These are phyloP conservation scores for Hirtodrosophila alboralis DNA, from an alignment of 2,888 invertebrate species.

Conservation along the genomic window DNA sequence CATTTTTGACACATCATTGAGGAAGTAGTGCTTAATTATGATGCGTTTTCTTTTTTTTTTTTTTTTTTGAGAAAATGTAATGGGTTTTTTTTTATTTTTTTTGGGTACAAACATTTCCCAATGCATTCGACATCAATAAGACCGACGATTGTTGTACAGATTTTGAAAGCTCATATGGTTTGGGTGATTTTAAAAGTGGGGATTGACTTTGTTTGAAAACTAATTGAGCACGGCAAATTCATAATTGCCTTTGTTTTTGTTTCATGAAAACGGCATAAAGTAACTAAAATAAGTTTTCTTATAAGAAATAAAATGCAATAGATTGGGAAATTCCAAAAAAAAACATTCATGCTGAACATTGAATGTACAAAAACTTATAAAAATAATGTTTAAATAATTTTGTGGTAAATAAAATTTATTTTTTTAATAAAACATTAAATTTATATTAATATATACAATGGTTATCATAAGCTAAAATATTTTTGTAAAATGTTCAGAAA, in stretches of 20 bases:
- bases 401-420: too few relatives aligned
- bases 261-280: too few relatives aligned
- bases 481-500: too few relatives aligned
- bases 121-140: conserved; percentile 25
- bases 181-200: background rate
- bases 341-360: too few relatives aligned
- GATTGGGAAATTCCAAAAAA: too few relatives aligned
- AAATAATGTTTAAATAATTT: too few relatives aligned
- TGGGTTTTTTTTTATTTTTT: conserved; percentile 20
- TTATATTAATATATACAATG: too few relatives aligned
- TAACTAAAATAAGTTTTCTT: too few relatives aligned
- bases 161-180: background rate
- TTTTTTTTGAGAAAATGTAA: background rate
- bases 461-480: too few relatives aligned
- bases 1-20: conserved; percentile 47
- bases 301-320: too few relatives aligned
- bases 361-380: too few relatives aligned
- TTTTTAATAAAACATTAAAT: too few relatives aligned
- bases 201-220: conserved; percentile 7
- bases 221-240: conserved; percentile 2
- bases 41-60: conserved; percentile 13
- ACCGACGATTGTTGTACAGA: background rate
- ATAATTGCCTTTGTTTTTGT: conserved; percentile 11
- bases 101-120: conserved; percentile 29
- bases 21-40: conserved; percentile 45